A percentile compares a stretch with the other conserved stretches of the same genome.
Conservation (phyloP, 2,113 vertebrate species). For the Indicator maculatus region DNA sequence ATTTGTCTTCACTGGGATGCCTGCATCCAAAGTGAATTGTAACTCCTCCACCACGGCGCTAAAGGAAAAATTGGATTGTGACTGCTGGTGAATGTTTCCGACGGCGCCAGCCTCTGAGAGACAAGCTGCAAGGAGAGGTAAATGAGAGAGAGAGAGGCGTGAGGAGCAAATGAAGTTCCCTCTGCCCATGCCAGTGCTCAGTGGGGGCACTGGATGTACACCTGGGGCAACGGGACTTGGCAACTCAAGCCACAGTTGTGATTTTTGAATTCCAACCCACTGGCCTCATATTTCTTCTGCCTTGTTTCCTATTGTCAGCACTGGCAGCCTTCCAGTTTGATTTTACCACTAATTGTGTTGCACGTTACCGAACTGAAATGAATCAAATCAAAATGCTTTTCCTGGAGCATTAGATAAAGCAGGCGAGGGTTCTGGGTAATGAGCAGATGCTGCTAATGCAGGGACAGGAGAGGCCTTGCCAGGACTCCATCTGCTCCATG, state of each 20-base stretch:
- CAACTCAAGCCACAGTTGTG: constrained; percentile 79
- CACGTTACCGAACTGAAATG: constrained; percentile 82
- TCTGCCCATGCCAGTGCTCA: neutral
- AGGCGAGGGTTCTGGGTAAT: constrained; percentile 83
- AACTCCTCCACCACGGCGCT: neutral
- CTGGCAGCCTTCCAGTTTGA: constrained; percentile 80
- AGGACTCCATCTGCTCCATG: constrained; percentile 86
- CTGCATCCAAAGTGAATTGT: neutral
- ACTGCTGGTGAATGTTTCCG: neutral
- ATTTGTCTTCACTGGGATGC: neutral
- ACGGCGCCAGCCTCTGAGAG: neutral
- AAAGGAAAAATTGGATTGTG: neutral
- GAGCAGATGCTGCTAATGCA: constrained; percentile 89
- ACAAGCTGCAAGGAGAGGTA: neutral
- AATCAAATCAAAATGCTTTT: constrained; percentile 88
- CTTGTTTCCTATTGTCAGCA: constrained; percentile 84
- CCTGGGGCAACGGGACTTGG: constrained; percentile 74
- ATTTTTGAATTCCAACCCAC: constrained; percentile 82
- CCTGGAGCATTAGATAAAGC: constrained; percentile 86
- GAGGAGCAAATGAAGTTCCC: constrained; percentile 28
- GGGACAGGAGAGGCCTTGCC: constrained; percentile 80
- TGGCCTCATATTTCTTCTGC: constrained; percentile 82
- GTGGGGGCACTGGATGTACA: constrained; percentile 49
- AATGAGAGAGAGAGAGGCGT: neutral
- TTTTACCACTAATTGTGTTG: constrained; percentile 85